Percentiles rank a stretch among this genome's conserved stretches.
These are phyloP conservation scores for Dipodomys merriami DNA, from an alignment of 2,113 vertebrate genomes.

Conservation along the genomic window DNA sequence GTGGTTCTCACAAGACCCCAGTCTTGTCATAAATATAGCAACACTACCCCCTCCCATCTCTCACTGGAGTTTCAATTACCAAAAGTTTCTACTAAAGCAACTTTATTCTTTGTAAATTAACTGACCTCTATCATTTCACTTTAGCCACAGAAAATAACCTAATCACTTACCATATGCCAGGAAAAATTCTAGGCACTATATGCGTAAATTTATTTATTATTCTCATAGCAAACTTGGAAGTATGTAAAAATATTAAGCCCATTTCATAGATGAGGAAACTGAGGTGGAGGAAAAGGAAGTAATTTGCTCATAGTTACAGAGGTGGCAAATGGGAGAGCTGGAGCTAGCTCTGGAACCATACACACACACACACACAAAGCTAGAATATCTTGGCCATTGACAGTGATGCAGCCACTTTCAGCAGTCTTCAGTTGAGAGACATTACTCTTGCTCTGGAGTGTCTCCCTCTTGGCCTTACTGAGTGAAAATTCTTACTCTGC, in stretches of 20 bases:
- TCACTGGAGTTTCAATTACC: neutral
- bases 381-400: neutral
- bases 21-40: neutral
- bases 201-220: neutral
- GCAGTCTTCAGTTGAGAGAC: neutral
- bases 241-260: neutral
- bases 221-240: neutral
- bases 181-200: neutral
- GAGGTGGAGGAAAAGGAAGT: neutral
- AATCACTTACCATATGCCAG: neutral
- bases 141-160: neutral
- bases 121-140: neutral
- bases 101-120: neutral
- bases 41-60: neutral
- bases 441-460: neutral
- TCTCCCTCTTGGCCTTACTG: neutral
- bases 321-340: neutral
- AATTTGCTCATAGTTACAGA: neutral
- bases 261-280: constrained; percentile 27
- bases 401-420: neutral
- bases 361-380: neutral
- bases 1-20: neutral
- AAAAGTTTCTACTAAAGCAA: neutral
- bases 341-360: no score
- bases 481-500: constrained; percentile 24